Base-by-base conservation (phyloP, 1,140 invertebrate genomes). In the Rhagoletis zephyria region DNA sequence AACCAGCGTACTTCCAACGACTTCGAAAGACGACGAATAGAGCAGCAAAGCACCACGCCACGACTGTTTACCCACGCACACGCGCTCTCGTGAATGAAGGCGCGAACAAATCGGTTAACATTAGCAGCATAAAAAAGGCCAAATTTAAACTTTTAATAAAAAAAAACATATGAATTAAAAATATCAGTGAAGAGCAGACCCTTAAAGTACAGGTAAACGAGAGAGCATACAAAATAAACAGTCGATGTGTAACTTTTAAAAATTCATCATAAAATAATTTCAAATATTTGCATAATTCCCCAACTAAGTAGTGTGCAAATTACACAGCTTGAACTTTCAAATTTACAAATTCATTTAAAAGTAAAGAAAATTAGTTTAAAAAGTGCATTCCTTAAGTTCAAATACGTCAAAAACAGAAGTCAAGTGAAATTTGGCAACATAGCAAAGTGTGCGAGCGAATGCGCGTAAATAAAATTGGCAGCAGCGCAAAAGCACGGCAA, bases 1-100 rank as follows among this genome's bases (percentile, higher is more conserved):
- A 48, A 48, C 67, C 3, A 81, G 48, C 74, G 74, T n/a, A 81
- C 74, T 81, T 81, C 74, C 74, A 81, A 81, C 74, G 74, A 81
- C n/a, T 81, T 56, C 74, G 30, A 19, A 81, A 81, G 74, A 51
- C 59, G 86, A 87, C 59, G 63, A 64, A 70, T 42, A 86, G 45
- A 70, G 16, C 12, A 86, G 85, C 56, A 60, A 16, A 61, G 81
- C 7, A 59, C 51, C 10, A 19, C 30, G 74, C 48, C 74, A 81
- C 16, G 74, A 40, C n/a, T 6, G 64, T 9, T 56, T 56, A 59
- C 14, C 9, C 7, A 63, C n/a, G 61, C 61, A 30, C 30, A 30
- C 30, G 30, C 30, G 30, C 30, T 30, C 30, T 19, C 19, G 14
- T 14, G 74, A 56, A 48, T 81, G n/a, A 30, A 9, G n/a, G 74